Evolutionary conservation across 92 coral and sea anemone species (phyloP), one percentile per base, ranked within the genome.

Genomic region (Phenganax stokvisi): DNA sequence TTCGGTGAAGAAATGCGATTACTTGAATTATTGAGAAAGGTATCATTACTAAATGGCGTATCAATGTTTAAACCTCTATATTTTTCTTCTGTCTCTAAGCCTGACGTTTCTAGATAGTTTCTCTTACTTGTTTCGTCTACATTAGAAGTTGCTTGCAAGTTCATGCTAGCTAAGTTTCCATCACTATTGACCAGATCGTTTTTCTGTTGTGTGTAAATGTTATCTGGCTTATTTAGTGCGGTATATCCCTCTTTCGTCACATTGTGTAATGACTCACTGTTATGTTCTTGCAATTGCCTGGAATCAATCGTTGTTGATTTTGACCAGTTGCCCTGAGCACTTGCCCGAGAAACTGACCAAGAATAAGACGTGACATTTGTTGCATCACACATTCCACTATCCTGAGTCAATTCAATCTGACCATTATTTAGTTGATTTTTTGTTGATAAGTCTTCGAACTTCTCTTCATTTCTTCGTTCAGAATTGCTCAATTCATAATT

Each of bases 361-460:
- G 73, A 68, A 9, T 5, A 11, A 68, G 37, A 10, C 13, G 53
- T 68, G 10, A 68, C 29, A 16, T 68, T 30, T 10, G 30, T 16
- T 11, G 58, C 54, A 29, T 53, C 59, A 16, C 77, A 73, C 51
- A 53, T 16, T 20, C 77, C 77, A 73, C 62, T 73, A 25, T 73
- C 77, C 27, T 53, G 28, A 51, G 77, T 73, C 4, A 53, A 13
- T 16, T 73, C 58, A 6, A 15, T 73, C 12, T 9, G 25, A n/a
- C n/a, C 55, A 31, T 16, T 54, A 2, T 52, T 25, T 56, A 51
- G 44, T 28, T 51, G 30, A 73, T 44, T 52, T 9, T 73, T 73
- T 0, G 10, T 28, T 7, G 77, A 73, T 56, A 54, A 73, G 16
- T 52, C 54, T 10, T 20, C 31, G 3, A 73, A 15, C 59, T 27